Percentiles rank a stretch among this genome's conserved stretches.
Conservation (phyloP, 2,113 vertebrate species). For the Corythornis madagascariensis region DNA sequence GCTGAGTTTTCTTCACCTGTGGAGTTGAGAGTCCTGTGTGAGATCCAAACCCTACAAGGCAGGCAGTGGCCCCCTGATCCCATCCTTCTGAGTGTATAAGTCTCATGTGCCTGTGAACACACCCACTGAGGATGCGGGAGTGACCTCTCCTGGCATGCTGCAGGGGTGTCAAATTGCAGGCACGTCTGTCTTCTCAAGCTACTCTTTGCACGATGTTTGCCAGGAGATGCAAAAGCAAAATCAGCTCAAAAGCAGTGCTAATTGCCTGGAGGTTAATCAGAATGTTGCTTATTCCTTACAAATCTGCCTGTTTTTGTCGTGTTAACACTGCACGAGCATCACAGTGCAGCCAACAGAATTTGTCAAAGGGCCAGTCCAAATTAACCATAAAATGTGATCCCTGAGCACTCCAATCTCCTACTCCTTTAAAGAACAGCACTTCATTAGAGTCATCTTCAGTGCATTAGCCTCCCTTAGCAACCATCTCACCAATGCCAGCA, state of each 20-base stretch:
- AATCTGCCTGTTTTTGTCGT: not conserved
- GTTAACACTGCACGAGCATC: not conserved
- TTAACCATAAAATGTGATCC: not conserved
- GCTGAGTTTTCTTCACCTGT: not conserved
- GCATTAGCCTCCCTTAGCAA: not conserved
- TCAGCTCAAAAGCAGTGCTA: not conserved
- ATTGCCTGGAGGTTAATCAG: not conserved
- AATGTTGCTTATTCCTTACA: not conserved
- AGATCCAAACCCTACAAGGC: not conserved
- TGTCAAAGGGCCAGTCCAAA: not conserved
- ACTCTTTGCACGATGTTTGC: not conserved
- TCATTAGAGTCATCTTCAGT: not conserved
- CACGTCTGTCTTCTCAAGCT: not conserved
- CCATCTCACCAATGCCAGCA: not conserved
- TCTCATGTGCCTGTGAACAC: not conserved
- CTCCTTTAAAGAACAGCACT: not conserved
- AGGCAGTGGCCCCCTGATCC: not conserved
- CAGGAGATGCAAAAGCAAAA: not conserved
- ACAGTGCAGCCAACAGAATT: not conserved
- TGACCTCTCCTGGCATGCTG: conserved; percentile 29
- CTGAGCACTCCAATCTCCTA: not conserved
- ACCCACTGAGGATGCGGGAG: not conserved
- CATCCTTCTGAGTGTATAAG: not conserved
- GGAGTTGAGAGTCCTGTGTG: not conserved
- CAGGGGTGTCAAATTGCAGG: not conserved